Base-by-base conservation (phyloP, 2,797 vertebrate genomes). In the Phataginus tricuspis region DNA sequence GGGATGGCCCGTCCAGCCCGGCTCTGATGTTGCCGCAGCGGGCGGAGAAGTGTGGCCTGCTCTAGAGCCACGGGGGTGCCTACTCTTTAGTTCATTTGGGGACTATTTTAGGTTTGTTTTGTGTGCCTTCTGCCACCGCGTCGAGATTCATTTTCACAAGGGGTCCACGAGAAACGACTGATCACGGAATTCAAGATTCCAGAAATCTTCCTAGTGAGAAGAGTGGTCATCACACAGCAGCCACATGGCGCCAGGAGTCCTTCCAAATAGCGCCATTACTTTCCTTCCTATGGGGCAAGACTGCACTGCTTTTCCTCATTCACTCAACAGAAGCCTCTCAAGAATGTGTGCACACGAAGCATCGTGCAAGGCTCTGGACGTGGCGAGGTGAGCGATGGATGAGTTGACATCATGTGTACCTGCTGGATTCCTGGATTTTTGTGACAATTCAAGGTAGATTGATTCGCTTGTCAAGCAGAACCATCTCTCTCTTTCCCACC, bases 381-480 rank as follows among this genome's bases (percentile, higher is more conserved):
- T 49, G 64, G 39, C 16, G 13, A 10, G 75, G 57, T 72, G 49
- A 82, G 83, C 27, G 57, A 34, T 55, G 68, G 16, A 16, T 53
- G 75, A 71, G 57, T 64, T 83, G 45, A 79, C 72, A 49, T 59
- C 45, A 8, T 2, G 6, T 3, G 21, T 2, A 12, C 10, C 23
- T 77, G 15, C 57, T 63, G 51, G 63, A 25, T 82, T 88, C 39
- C 87, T 42, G 13, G 63, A 68, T 88, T 80, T 78, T 55, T 51
- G 31, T 84, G 64, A 80, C 2, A 74, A 23, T 78, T 87, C 10
- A 72, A 88, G 66, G 37, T 49, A 66, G 82, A 87, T 37, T 42
- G 18, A 80, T 21, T 88, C 42, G 57, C 49, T n/a, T 72, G 23
- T 84, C 85, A 92, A 27, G 78, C 53, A 59, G 27, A 45, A 90